Evolutionary conservation across 2,888 invertebrate genomes (phyloP), one percentile per base, ranked within the genome.

Genomic region (Callosobruchus maculatus): DNA sequence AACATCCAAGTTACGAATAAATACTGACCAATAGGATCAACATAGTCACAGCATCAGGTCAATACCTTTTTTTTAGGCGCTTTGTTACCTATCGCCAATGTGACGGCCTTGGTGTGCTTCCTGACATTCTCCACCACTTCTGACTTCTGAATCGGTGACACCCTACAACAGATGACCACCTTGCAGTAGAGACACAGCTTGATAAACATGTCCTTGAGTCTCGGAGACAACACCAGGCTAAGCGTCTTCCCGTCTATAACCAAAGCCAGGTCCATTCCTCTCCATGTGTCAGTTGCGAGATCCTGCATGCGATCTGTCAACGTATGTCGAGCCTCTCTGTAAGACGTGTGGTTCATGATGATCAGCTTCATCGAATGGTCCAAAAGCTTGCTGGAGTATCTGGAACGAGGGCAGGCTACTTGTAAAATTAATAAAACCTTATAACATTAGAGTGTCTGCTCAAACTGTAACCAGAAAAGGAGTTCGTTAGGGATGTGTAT

Each of bases 91-190:
- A 98, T 97, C 0, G 97, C 97, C 81, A 98, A 88, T 68, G 97
- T 97, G 21, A 97, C 95, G 0, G 93, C 91, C 77, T 93, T 92
- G 1, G 96, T 96, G 82, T 94, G 92, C 69, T 90, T 86, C 0
- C 95, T 93, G 22, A 95, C 93, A 86, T 95, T 89, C 81, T 95
- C 95, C 20, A 96, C 95, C 75, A 93, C 95, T 90, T 96, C 96
- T 0, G 96, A 96, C 87, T 99, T 99, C 89, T 99, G 99, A 88
- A 98, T 94, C 0, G 99, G 99, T 20, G 98, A 98, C 20, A 98
- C 98, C 74, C 97, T 90, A 85, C 99, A 99, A 87, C 99, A 99
- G 73, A 99, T 94, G 26, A 99, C 99, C 13, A 97, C 96, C 84
- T 79, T 79, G 87, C 98, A 99, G 21, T 95, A 93, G 73, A 96